phyloP scores from a whole-genome alignment of 2,888 invertebrate species.

The Acleris literana region DNA sequence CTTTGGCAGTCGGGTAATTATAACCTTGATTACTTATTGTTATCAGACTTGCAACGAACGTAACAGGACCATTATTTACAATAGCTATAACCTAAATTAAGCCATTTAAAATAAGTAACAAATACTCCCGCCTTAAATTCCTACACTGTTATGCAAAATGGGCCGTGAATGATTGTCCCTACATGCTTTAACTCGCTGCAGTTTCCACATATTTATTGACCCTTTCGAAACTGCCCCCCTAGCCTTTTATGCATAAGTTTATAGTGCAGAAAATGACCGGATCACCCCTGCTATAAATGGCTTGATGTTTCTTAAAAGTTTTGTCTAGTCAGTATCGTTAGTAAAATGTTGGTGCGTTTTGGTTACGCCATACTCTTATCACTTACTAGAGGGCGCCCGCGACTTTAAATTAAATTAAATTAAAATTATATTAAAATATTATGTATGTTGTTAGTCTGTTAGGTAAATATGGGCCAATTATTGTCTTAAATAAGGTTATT shows the following conservation, averaged over 20 bases:
- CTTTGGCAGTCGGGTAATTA: too few relatives aligned
- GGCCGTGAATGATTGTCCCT: conserved; percentile 22
- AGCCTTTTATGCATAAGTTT: conserved; percentile 29
- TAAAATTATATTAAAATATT: too few relatives aligned
- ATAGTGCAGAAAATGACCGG: conserved; percentile 34
- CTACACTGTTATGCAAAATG: conserved; percentile 19
- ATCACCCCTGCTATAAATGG: conserved; percentile 27
- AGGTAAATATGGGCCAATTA: too few relatives aligned
- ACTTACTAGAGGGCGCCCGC: too few relatives aligned
- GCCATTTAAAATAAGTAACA: conserved; percentile 2
- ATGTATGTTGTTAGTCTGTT: too few relatives aligned
- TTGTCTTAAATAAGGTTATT: too few relatives aligned
- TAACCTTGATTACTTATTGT: too few relatives aligned
- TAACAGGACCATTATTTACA: conserved; percentile 4
- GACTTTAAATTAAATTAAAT: too few relatives aligned
- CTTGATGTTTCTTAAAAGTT: conserved; percentile 18
- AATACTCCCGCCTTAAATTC: conserved; percentile 8
- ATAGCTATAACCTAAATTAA: conserved; percentile 9
- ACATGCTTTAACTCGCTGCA: conserved; percentile 22
- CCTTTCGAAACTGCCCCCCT: conserved; percentile 18
- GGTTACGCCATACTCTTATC: too few relatives aligned
- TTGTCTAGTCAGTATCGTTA: conserved; percentile 3
- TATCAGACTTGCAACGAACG: not conserved
- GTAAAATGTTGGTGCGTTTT: not conserved
- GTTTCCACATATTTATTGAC: conserved; percentile 21